These are phyloP conservation scores for Diaprepes abbreviatus DNA, from an alignment of 2,888 invertebrate genomes.

Conservation along the genomic window DNA sequence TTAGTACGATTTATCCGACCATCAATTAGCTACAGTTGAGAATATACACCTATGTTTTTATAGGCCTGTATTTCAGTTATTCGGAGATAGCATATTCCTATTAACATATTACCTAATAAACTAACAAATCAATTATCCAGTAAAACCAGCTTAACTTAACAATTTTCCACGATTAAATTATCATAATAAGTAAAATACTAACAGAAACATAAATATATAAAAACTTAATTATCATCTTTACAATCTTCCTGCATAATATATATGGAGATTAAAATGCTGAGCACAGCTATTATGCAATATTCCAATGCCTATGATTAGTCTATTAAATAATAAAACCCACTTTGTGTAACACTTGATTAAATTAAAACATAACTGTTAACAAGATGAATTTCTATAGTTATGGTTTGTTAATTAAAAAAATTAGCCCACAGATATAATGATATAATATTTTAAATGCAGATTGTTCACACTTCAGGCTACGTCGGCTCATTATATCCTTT, in stretches of 20 bases:
- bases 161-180: neutral
- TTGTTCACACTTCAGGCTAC: neutral
- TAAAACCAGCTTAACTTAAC: neutral
- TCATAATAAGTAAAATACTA: neutral
- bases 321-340: slow-evolving; percentile 9
- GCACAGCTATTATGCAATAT: neutral
- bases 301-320: neutral
- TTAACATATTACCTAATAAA: too few relatives aligned
- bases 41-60: too few relatives aligned
- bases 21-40: too few relatives aligned
- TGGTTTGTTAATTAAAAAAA: slow-evolving; percentile 16
- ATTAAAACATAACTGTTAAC: slow-evolving; percentile 17
- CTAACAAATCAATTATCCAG: neutral
- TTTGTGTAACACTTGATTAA: slow-evolving; percentile 5
- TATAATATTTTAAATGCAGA: slow-evolving; percentile 12
- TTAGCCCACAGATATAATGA: slow-evolving; percentile 9
- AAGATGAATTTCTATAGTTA: slow-evolving; percentile 2
- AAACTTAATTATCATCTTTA: neutral
- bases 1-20: too few relatives aligned
- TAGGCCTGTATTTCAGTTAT: too few relatives aligned
- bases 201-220: neutral
- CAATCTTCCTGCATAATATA: neutral
- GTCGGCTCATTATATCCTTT: neutral
- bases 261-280: neutral
- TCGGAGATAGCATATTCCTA: too few relatives aligned